These are phyloP conservation scores for Leuciscus waleckii DNA, from an alignment of 2,797 vertebrate genomes.

Conservation along the genomic window DNA sequence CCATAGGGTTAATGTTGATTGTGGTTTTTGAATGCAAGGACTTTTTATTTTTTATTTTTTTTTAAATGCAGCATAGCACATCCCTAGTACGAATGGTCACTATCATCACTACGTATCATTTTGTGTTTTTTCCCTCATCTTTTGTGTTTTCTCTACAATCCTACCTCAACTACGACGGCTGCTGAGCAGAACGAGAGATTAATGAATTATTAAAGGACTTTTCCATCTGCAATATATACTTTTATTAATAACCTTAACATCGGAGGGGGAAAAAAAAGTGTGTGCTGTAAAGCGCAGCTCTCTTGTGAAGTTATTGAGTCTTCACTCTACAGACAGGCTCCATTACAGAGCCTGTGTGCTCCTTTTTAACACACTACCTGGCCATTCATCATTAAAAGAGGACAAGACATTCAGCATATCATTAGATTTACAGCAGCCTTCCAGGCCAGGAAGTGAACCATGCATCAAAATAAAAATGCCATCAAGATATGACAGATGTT, in stretches of 20 bases:
- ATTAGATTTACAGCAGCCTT: not conserved
- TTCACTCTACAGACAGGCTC: not conserved
- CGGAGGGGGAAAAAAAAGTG: not conserved
- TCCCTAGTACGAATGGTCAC: not conserved
- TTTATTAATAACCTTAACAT: not conserved
- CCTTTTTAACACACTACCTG: not conserved
- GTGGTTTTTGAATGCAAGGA: not conserved
- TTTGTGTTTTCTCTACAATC: not conserved
- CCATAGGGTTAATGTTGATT: not conserved
- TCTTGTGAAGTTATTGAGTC: not conserved
- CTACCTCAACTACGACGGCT: not conserved
- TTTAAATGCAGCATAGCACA: not conserved
- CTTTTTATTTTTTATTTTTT: not conserved
- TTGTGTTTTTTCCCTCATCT: not conserved
- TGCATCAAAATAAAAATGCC: conserved; percentile 14
- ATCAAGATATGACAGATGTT: not conserved
- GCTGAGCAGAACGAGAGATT: not conserved
- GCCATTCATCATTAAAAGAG: not conserved
- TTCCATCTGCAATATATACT: not conserved
- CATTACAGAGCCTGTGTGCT: not conserved
- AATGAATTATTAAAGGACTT: not conserved
- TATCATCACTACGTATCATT: not conserved
- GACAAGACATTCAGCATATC: conserved; percentile 8
- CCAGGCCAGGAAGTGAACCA: not conserved
- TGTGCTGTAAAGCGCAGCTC: not conserved